Evolutionary conservation across 2,113 vertebrate species (phyloP).

Genomic region (Dendropsophus ebraccatus): DNA sequence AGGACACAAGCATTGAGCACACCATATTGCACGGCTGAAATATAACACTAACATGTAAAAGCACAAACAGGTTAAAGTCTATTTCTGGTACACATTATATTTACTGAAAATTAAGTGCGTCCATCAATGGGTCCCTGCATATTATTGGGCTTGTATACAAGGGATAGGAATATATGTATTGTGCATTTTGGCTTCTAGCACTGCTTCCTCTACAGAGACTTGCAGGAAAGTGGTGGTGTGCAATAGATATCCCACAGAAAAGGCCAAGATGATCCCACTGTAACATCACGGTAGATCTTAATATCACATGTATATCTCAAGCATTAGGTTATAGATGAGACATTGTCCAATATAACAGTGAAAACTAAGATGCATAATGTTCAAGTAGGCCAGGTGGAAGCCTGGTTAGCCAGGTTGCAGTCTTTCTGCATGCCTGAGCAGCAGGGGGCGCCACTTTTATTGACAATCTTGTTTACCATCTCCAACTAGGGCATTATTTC

Average conservation of each 20-base stretch:
- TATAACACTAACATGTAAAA: not conserved
- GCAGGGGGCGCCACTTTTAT: not conserved
- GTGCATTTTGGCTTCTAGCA: not conserved
- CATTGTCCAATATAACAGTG: too few species aligned
- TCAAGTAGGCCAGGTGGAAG: too few species aligned
- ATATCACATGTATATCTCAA: not conserved
- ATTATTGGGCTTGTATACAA: not conserved
- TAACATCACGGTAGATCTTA: not conserved
- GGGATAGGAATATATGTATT: not conserved
- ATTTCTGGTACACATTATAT: not conserved
- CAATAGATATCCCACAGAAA: not conserved
- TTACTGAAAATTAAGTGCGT: not conserved
- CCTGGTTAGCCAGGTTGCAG: not conserved
- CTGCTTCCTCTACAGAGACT: not conserved
- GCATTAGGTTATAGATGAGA: not conserved
- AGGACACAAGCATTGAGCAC: slow-evolving; percentile 66
- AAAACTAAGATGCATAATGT: too few species aligned
- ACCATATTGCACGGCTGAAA: slow-evolving; percentile 22
- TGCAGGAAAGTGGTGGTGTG: not conserved
- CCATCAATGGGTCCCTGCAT: not conserved
- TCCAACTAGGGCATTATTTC: not conserved
- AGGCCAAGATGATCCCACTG: not conserved
- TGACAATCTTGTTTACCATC: not conserved
- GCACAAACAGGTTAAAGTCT: not conserved
- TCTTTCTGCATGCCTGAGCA: not conserved